A percentile compares a stretch with the other conserved stretches of the same genome.
These are phyloP conservation scores for Ridgeia piscesae DNA, from an alignment of 1,140 invertebrate species.

Conservation along the genomic window DNA sequence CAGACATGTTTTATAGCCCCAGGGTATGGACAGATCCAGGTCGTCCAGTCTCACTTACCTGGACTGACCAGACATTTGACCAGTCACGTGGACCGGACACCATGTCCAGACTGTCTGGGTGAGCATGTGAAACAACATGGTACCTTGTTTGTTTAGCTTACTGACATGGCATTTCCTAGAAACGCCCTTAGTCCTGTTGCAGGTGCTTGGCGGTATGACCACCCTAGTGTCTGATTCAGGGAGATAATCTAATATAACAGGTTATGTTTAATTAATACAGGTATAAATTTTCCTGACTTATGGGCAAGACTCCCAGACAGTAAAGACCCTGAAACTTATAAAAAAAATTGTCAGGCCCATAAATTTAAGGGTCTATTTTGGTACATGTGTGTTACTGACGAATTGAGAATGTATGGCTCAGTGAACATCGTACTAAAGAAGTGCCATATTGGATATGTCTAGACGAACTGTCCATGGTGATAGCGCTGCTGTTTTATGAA, in stretches of 20 bases:
- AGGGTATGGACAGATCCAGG: too few species aligned
- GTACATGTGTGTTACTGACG: not conserved
- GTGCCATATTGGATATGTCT: not conserved
- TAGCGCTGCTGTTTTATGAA: not conserved
- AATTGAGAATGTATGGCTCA: not conserved
- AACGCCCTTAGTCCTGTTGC: not conserved
- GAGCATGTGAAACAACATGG: not conserved
- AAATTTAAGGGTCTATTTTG: not conserved
- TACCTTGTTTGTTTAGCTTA: not conserved
- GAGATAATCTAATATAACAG: not conserved
- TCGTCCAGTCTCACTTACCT: too few species aligned
- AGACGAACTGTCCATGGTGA: not conserved
- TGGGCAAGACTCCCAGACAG: not conserved
- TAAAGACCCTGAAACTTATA: not conserved
- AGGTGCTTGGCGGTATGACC: not conserved
- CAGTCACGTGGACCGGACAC: not conserved
- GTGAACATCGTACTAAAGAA: too few species aligned
- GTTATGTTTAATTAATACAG: not conserved
- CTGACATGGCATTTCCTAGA: not conserved
- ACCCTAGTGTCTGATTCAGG: not conserved
- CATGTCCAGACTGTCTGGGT: not conserved
- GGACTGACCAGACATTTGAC: too few species aligned
- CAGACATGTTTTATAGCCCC: too few species aligned
- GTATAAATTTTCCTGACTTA: not conserved
- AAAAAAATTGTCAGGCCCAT: not conserved